These are phyloP conservation scores for Phalacrocorax pelagicus DNA, from an alignment of 2,113 vertebrate species.

Conservation along the genomic window DNA sequence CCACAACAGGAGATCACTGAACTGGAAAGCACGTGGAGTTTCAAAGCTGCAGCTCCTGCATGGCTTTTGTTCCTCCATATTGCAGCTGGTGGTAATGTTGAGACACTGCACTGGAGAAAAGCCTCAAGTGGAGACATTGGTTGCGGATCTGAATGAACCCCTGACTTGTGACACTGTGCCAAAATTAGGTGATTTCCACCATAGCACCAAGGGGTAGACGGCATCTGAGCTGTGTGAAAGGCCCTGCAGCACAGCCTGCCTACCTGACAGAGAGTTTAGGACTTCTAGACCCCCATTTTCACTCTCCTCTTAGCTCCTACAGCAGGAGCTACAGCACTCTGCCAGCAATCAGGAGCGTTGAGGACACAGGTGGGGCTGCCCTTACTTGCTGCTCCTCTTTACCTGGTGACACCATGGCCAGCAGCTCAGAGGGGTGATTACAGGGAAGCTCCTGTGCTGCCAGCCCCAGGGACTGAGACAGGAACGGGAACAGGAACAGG, in stretches of 20 bases:
- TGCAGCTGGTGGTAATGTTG: not conserved
- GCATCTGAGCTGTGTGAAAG: not conserved
- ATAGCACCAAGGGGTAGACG: not conserved
- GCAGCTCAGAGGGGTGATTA: not conserved
- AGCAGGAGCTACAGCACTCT: not conserved
- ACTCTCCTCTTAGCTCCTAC: not conserved
- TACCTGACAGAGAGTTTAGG: rapidly evolving
- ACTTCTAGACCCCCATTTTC: not conserved
- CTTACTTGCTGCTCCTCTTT: not conserved
- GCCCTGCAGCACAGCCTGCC: not conserved
- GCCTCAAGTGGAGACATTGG: not conserved
- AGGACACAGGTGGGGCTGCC: not conserved
- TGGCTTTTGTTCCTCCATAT: not conserved
- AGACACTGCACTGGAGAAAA: not conserved
- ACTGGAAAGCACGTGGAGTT: not conserved
- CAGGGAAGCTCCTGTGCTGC: not conserved
- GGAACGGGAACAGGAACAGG: rapidly evolving
- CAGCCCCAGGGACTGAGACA: too few species aligned
- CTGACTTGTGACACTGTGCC: not conserved
- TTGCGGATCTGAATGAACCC: not conserved
- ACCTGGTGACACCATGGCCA: not conserved
- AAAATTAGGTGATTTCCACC: not conserved
- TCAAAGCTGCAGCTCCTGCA: not conserved
- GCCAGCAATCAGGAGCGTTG: not conserved
- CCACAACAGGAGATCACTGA: not conserved